These are phyloP conservation scores for Hydropsyche betteni DNA, from an alignment of 2,888 invertebrate species.

Conservation along the genomic window DNA sequence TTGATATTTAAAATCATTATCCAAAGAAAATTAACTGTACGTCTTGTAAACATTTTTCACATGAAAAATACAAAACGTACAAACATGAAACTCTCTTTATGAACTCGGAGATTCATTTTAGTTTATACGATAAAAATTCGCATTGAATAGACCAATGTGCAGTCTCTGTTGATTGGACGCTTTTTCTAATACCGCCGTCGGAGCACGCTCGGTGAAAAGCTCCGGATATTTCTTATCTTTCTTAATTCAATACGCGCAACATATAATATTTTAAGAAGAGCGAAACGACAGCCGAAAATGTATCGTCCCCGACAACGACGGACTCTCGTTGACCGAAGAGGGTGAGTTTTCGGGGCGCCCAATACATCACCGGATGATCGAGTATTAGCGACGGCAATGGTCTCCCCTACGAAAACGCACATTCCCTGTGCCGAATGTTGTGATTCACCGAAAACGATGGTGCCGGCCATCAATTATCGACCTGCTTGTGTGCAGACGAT, in stretches of 20 bases:
- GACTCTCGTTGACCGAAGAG: constrained; percentile 23
- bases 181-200: neutral
- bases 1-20: no score
- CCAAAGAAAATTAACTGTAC: no score
- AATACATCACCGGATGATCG: constrained; percentile 49
- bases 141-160: neutral
- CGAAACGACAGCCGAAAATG: constrained; percentile 5
- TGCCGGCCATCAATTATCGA: neutral
- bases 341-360: constrained; percentile 44
- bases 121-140: no score
- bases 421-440: neutral
- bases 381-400: constrained; percentile 31
- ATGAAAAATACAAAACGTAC: no score
- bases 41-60: no score
- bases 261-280: constrained; percentile 33
- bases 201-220: neutral
- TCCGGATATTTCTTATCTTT: constrained; percentile 37
- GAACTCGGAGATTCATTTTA: no score
- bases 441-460: constrained; percentile 6
- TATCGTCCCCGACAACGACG: constrained; percentile 23
- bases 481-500: no score
- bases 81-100: no score
- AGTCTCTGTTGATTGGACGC: constrained; percentile 5
- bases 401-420: neutral
- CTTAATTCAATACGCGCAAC: constrained; percentile 38